These are phyloP conservation scores for Anhinga anhinga DNA, from an alignment of 2,113 vertebrate genomes.

Conservation along the genomic window DNA sequence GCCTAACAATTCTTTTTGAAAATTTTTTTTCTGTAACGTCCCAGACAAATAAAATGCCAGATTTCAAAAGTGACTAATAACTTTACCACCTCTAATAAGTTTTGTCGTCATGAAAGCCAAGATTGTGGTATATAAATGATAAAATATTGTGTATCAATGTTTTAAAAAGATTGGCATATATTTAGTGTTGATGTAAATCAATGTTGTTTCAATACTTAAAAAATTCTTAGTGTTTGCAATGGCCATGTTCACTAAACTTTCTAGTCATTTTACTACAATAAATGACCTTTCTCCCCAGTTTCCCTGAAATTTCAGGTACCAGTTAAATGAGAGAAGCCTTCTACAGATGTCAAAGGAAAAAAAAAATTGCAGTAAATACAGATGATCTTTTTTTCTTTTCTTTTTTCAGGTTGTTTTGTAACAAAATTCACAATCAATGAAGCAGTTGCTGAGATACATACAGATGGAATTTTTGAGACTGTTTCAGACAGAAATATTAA, in stretches of 20 bases:
- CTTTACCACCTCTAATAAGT: neutral
- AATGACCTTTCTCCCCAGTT: neutral
- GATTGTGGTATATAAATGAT: neutral
- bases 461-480: neutral
- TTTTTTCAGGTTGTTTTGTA: neutral
- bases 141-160: neutral
- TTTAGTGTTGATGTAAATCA: neutral
- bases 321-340: neutral
- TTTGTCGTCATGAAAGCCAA: neutral
- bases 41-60: neutral
- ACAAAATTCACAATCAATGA: neutral
- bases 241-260: neutral
- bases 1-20: neutral
- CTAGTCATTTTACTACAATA: neutral
- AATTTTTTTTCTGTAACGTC: neutral
- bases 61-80: neutral
- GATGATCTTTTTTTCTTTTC: neutral
- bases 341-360: neutral
- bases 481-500: neutral
- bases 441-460: neutral
- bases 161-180: neutral
- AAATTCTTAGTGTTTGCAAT: neutral
- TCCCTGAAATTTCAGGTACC: neutral
- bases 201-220: neutral
- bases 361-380: neutral